Evolutionary conservation across 2,797 vertebrate species (phyloP).

Genomic region (Cottoperca gobio): DNA sequence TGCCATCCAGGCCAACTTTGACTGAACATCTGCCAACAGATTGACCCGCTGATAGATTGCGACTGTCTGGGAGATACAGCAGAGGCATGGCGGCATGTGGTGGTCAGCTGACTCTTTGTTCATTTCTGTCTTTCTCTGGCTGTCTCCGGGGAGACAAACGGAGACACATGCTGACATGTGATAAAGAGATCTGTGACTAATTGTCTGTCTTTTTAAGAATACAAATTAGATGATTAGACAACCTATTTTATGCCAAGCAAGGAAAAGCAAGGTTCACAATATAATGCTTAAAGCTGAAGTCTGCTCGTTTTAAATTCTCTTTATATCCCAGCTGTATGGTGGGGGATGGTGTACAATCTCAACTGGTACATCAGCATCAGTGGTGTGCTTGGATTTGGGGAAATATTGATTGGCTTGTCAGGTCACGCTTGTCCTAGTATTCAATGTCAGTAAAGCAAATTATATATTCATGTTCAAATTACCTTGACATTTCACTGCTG

Average conservation of each 20-base stretch:
- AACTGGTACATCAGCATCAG: neutral
- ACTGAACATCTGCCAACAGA: conserved; percentile 62
- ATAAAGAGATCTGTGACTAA: conserved; percentile 74
- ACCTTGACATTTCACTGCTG: conserved; percentile 23
- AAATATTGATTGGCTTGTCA: conserved; percentile 31
- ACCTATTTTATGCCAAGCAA: conserved; percentile 44
- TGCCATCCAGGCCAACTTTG: conserved; percentile 54
- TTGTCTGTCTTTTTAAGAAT: conserved; percentile 63
- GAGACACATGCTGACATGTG: conserved; percentile 63
- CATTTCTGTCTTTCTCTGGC: conserved; percentile 38
- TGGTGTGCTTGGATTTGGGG: conserved; percentile 2
- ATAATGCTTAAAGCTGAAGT: conserved; percentile 33
- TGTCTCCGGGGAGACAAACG: conserved; percentile 56
- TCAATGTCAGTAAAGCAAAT: conserved; percentile 14
- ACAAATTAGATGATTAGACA: conserved; percentile 66
- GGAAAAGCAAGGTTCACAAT: conserved; percentile 17
- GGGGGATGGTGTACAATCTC: neutral
- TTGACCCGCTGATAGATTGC: conserved; percentile 61
- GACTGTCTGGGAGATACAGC: conserved; percentile 47
- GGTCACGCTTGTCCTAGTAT: neutral
- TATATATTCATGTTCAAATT: conserved; percentile 31
- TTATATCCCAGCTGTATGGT: neutral
- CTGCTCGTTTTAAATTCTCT: conserved; percentile 38
- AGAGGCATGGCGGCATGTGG: conserved; percentile 49
- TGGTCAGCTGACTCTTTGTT: conserved; percentile 62